These are phyloP conservation scores for Spodoptera littoralis DNA, from an alignment of 2,888 invertebrate species.

Conservation along the genomic window DNA sequence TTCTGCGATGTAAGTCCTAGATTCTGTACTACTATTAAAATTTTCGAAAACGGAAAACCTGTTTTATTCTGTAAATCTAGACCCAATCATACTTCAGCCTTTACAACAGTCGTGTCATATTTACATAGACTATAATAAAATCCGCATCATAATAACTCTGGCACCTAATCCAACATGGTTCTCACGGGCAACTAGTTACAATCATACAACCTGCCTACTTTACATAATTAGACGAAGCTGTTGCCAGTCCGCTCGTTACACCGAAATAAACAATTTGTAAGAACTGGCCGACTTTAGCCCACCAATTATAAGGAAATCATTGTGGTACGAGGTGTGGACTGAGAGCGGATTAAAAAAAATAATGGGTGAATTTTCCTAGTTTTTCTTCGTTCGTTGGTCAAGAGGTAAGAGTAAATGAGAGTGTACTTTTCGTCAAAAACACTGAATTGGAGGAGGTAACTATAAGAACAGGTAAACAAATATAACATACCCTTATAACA, in stretches of 20 bases:
- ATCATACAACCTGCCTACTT: constrained; percentile 57
- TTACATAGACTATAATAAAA: constrained; percentile 24
- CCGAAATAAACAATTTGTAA: constrained; percentile 65
- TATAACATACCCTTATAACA: too few relatives aligned
- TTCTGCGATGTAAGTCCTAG: too few relatives aligned
- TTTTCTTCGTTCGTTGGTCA: too few relatives aligned
- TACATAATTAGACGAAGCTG: constrained; percentile 59
- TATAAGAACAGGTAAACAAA: too few relatives aligned
- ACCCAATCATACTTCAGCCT: too few relatives aligned
- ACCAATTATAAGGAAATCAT: constrained; percentile 61
- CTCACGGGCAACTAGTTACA: constrained; percentile 55
- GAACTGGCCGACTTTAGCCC: constrained; percentile 59
- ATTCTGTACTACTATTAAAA: too few relatives aligned
- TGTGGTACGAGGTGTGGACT: constrained; percentile 32
- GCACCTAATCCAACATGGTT: constrained; percentile 37
- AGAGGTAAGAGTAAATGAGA: too few relatives aligned
- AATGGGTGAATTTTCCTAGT: neutral
- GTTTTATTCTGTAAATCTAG: too few relatives aligned
- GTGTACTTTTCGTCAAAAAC: too few relatives aligned
- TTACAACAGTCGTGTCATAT: neutral
- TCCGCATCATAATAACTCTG: constrained; percentile 40
- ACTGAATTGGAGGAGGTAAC: too few relatives aligned
- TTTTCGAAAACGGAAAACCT: too few relatives aligned
- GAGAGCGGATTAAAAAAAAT: constrained; percentile 18
- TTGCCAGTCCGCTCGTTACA: constrained; percentile 58